A percentile compares a stretch with the other conserved stretches of the same genome.
Evolutionary conservation across 1,140 invertebrate species (phyloP).

Genomic region (Laodelphax striatellus): DNA sequence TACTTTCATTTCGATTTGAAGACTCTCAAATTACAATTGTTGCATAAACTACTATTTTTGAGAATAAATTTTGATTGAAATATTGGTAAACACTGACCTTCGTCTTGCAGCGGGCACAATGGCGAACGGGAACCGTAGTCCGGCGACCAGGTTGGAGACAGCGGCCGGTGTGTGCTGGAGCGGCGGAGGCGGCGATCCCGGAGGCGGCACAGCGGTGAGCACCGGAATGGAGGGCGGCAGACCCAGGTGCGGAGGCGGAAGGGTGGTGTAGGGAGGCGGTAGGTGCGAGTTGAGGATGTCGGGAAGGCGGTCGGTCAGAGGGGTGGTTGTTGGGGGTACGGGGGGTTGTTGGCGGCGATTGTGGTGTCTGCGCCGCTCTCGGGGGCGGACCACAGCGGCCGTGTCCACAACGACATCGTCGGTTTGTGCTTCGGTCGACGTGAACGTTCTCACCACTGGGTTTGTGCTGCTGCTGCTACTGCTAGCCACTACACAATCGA

Average conservation of each 20-base stretch:
- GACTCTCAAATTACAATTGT: too few relatives aligned
- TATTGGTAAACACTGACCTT: slow-evolving; percentile 15
- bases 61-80: too few relatives aligned
- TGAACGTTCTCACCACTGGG: slow-evolving; percentile 22
- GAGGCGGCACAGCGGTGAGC: slow-evolving; percentile 6
- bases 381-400: slow-evolving; percentile 8
- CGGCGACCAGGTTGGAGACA: slow-evolving; percentile 5
- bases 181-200: slow-evolving; percentile 3
- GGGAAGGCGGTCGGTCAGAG: slow-evolving; percentile 29
- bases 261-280: slow-evolving; percentile 34
- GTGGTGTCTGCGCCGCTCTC: slow-evolving; percentile 19
- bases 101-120: slow-evolving; percentile 21
- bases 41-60: too few relatives aligned
- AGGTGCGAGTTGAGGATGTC: slow-evolving; percentile 40
- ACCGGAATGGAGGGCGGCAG: slow-evolving; percentile 14
- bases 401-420: slow-evolving; percentile 23
- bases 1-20: too few relatives aligned
- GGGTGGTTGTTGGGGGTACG: slow-evolving; percentile 4
- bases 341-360: background rate
- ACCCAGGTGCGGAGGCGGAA: slow-evolving; percentile 29
- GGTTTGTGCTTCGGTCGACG: slow-evolving; percentile 30
- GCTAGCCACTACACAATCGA: slow-evolving; percentile 12
- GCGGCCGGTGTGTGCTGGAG: background rate
- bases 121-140: slow-evolving; percentile 21
- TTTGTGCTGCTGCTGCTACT: slow-evolving; percentile 9